Conservation (phyloP, 2,113 vertebrate species). For the Callocephalon fimbriatum region DNA sequence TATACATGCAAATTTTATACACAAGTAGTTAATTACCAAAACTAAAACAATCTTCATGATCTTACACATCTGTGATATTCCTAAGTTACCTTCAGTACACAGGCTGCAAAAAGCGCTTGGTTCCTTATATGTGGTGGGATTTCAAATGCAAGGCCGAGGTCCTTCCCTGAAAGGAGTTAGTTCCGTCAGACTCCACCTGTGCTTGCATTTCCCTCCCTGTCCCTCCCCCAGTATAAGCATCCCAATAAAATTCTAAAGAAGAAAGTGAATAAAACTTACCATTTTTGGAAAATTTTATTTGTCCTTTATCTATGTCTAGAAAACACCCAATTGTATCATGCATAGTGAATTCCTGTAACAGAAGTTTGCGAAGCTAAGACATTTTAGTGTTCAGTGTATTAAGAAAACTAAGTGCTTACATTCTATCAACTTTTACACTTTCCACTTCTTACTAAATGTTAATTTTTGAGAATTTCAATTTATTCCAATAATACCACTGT, state of each 20-base stretch:
- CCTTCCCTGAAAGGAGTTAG: constrained; percentile 81
- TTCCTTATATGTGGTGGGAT: constrained; percentile 86
- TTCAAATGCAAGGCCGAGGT: constrained; percentile 93
- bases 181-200: background rate
- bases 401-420: background rate
- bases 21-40: background rate
- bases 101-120: constrained; percentile 92
- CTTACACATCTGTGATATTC: background rate
- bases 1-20: background rate
- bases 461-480: background rate
- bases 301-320: constrained; percentile 86
- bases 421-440: background rate
- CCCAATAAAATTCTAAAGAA: background rate
- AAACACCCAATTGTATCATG: constrained; percentile 96
- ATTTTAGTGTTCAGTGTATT: background rate
- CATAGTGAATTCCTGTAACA: constrained; percentile 94
- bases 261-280: constrained; percentile 71
- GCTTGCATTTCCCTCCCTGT: rapidly evolving
- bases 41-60: background rate
- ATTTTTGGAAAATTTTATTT: constrained; percentile 94
- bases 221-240: background rate
- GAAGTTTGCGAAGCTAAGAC: background rate
- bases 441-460: background rate
- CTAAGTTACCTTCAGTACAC: constrained; percentile 92
- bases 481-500: background rate